Evolutionary conservation across 2,113 vertebrate genomes (phyloP).

Genomic region (Odontesthes bonariensis): DNA sequence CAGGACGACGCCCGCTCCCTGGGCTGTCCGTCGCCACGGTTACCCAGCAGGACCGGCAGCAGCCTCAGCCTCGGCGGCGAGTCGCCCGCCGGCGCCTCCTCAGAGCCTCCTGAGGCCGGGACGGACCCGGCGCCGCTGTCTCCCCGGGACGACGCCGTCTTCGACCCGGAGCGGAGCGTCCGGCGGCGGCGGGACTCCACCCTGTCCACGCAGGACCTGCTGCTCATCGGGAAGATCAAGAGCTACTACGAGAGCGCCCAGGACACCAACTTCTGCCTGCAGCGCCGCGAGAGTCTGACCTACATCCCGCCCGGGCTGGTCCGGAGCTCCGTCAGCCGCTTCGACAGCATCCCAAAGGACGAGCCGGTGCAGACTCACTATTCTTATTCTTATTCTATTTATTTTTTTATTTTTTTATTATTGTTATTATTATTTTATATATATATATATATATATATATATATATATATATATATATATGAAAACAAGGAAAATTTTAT

Average conservation of each 20-base stretch:
- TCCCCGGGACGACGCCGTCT: slow-evolving; percentile 54
- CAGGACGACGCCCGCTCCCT: slow-evolving; percentile 78
- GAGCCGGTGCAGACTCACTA: too few relatives aligned
- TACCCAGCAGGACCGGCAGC: slow-evolving; percentile 82
- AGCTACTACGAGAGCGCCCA: slow-evolving; percentile 90
- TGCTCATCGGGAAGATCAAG: slow-evolving; percentile 91
- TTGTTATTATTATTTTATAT: too few relatives aligned
- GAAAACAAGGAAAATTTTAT: too few relatives aligned
- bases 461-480: too few relatives aligned
- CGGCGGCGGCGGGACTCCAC: slow-evolving; percentile 80
- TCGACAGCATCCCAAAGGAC: slow-evolving; percentile 84
- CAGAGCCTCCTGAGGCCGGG: slow-evolving; percentile 18
- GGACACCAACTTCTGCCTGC: slow-evolving; percentile 83
- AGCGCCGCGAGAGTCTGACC: slow-evolving; percentile 91
- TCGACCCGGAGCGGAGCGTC: slow-evolving; percentile 55
- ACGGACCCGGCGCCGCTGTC: slow-evolving; percentile 58
- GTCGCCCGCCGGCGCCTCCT: slow-evolving; percentile 37
- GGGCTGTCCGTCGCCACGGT: slow-evolving; percentile 69
- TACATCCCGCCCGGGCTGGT: slow-evolving; percentile 94
- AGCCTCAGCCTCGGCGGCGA: slow-evolving; percentile 79
- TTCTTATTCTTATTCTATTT: too few relatives aligned
- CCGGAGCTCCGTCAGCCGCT: slow-evolving; percentile 86
- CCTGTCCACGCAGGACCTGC: slow-evolving; percentile 87
- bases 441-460: too few relatives aligned
- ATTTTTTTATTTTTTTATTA: too few relatives aligned